These are phyloP conservation scores for Orchestes rusci DNA, from an alignment of 2,888 invertebrate genomes.

Conservation along the genomic window DNA sequence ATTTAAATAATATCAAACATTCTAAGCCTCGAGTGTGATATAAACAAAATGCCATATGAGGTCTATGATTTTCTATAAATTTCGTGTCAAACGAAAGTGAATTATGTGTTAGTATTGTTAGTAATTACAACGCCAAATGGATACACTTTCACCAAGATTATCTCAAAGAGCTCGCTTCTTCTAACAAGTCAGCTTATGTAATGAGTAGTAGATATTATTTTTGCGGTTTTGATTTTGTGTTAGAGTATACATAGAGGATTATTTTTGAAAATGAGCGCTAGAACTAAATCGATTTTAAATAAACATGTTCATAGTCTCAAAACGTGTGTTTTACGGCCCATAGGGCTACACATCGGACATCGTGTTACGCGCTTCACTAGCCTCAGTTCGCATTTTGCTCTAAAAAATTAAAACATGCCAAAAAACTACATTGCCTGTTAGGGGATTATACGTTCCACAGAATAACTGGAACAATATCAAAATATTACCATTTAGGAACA, in stretches of 20 bases:
- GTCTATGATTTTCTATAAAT: not conserved
- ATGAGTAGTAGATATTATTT: no score
- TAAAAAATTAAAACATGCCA: slow-evolving; percentile 18
- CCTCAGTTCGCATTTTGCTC: slow-evolving; percentile 15
- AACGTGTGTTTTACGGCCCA: slow-evolving; percentile 15
- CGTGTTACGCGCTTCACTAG: slow-evolving; percentile 14
- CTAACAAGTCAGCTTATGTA: no score
- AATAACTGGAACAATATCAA: slow-evolving; percentile 10
- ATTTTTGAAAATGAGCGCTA: not conserved
- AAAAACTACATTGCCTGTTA: slow-evolving; percentile 5
- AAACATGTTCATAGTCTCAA: slow-evolving; percentile 10
- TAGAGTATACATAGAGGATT: no score
- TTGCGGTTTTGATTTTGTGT: no score
- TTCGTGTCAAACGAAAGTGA: slow-evolving; percentile 2
- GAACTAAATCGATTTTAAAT: slow-evolving; percentile 20
- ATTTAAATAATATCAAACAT: slow-evolving; percentile 17
- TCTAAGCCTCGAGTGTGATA: slow-evolving; percentile 2
- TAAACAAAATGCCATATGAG: slow-evolving; percentile 1
- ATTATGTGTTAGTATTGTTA: no score
- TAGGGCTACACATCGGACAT: slow-evolving; percentile 13
- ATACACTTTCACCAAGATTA: no score
- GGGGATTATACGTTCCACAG: slow-evolving; percentile 10
- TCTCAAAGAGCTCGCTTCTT: no score
- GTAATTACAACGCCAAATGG: no score
- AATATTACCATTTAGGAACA: not conserved